Evolutionary conservation across 1,140 invertebrate genomes (phyloP).

Genomic region (Sycophila sp.): DNA sequence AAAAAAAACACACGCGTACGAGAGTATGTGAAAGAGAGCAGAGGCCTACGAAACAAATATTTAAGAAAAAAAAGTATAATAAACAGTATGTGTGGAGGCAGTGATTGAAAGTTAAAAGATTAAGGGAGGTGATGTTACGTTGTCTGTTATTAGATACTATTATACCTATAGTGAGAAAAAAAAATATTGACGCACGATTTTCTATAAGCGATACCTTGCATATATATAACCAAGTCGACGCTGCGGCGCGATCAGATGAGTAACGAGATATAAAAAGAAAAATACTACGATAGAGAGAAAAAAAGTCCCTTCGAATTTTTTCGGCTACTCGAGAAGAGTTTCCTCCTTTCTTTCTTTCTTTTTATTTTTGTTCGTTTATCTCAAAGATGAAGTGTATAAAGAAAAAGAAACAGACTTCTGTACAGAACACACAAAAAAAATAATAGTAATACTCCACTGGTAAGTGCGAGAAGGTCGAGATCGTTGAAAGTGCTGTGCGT

Average conservation of each 20-base stretch:
- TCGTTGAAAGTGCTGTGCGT: neutral
- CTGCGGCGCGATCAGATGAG: neutral
- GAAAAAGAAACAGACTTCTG: neutral
- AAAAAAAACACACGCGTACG: neutral
- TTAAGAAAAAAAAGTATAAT: neutral
- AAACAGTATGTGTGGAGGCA: neutral
- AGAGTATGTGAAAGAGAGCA: slow-evolving; percentile 6
- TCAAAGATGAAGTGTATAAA: too few relatives aligned
- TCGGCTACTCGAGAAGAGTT: neutral
- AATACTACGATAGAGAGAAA: neutral
- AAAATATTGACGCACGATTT: slow-evolving; percentile 30
- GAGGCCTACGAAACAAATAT: slow-evolving; percentile 27
- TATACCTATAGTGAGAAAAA: slow-evolving; percentile 16
- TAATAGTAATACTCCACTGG: too few relatives aligned
- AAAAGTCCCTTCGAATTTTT: neutral
- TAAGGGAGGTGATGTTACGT: slow-evolving; percentile 7
- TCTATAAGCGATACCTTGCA: slow-evolving; percentile 22
- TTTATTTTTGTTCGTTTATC: neutral
- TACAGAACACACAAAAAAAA: too few relatives aligned
- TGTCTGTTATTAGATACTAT: slow-evolving; percentile 23
- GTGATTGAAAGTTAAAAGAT: neutral
- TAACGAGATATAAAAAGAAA: neutral
- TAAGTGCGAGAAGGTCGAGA: too few relatives aligned
- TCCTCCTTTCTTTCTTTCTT: neutral
- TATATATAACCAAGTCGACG: neutral